Conservation (phyloP, 2,113 vertebrate species). For the Zosterops pallidus region DNA sequence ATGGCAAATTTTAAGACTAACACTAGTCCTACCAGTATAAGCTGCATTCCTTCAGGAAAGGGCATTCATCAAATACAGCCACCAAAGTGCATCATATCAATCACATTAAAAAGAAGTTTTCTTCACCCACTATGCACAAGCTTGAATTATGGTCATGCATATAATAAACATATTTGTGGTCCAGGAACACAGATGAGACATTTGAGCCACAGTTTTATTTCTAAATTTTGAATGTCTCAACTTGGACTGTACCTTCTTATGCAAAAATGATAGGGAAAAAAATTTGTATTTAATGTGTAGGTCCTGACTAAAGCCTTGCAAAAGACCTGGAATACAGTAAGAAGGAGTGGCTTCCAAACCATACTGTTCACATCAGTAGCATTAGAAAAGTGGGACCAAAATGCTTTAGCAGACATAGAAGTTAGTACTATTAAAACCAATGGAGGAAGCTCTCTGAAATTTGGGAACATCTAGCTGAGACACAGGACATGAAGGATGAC, state of each 20-base stretch:
- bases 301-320: not conserved
- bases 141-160: not conserved
- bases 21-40: not conserved
- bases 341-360: not conserved
- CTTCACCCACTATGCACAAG: not conserved
- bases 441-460: not conserved
- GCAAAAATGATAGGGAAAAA: not conserved
- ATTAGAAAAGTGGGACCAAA: not conserved
- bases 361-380: not conserved
- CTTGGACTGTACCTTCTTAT: not conserved
- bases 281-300: not conserved
- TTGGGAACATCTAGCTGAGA: not conserved
- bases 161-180: not conserved
- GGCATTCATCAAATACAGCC: not conserved
- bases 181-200: not conserved
- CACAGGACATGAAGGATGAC: not conserved
- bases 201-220: not conserved
- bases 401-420: not conserved
- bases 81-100: not conserved
- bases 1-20: not conserved
- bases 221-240: not conserved
- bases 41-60: not conserved
- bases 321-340: not conserved
- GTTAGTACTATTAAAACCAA: not conserved
- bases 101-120: not conserved